A percentile compares a stretch with the other conserved stretches of the same genome.
phyloP scores from a whole-genome alignment of 2,113 vertebrate species.

The Potamarius usumacintae region DNA sequence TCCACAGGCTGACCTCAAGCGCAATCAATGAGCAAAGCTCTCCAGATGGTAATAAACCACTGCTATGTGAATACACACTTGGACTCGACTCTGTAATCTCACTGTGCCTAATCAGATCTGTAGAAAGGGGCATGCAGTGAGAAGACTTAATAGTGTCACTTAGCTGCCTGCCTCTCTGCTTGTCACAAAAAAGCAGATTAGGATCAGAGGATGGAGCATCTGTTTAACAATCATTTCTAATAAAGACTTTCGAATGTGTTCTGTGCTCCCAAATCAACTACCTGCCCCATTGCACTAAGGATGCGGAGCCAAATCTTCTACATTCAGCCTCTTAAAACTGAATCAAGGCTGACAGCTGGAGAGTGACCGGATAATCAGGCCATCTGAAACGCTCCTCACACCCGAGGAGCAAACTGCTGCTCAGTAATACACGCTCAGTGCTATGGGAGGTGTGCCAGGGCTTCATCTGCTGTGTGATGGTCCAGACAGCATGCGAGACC shows the following conservation, averaged over 20 bases:
- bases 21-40: neutral
- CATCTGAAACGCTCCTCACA: slow-evolving; percentile 43
- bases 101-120: slow-evolving; percentile 77
- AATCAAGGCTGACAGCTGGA: slow-evolving; percentile 44
- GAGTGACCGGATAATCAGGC: slow-evolving; percentile 40
- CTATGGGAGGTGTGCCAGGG: neutral
- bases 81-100: slow-evolving; percentile 62
- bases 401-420: neutral
- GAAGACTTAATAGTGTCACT: slow-evolving; percentile 71
- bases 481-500: neutral
- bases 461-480: slow-evolving; percentile 2
- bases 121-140: slow-evolving; percentile 72
- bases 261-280: slow-evolving; percentile 2
- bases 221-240: slow-evolving; percentile 73
- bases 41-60: neutral
- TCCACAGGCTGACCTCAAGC: neutral
- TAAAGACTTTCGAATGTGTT: slow-evolving; percentile 68
- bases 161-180: slow-evolving; percentile 72
- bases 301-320: slow-evolving; percentile 31
- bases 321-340: slow-evolving; percentile 27
- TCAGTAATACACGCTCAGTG: neutral
- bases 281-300: slow-evolving; percentile 6
- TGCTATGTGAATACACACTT: slow-evolving; percentile 29
- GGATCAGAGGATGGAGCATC: slow-evolving; percentile 69
- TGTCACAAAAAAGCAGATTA: slow-evolving; percentile 74